Percentiles rank a stretch among this genome's conserved stretches.
These are phyloP conservation scores for Pyrocephalus nanus DNA, from an alignment of 2,797 vertebrate species.

Conservation along the genomic window DNA sequence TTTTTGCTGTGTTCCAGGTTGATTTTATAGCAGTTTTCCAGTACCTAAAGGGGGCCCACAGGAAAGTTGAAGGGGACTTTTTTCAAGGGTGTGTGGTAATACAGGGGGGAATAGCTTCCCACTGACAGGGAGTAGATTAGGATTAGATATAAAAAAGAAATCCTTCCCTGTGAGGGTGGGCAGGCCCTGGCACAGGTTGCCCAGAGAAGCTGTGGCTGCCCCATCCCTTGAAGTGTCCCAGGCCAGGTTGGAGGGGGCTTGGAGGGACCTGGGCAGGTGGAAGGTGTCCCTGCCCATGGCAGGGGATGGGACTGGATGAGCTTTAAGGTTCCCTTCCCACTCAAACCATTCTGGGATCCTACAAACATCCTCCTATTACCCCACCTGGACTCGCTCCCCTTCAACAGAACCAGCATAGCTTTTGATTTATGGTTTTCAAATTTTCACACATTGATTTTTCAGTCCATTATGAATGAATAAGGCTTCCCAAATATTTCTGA, in stretches of 20 bases:
- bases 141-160: neutral
- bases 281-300: neutral
- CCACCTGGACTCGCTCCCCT: neutral
- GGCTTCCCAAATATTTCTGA: neutral
- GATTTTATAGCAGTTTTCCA: neutral
- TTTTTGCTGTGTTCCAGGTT: neutral
- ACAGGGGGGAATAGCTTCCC: neutral
- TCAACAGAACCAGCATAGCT: neutral
- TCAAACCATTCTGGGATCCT: neutral
- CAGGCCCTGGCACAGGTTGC: neutral
- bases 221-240: neutral
- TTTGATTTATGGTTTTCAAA: neutral
- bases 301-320: accelerated
- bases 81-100: no score
- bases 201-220: neutral
- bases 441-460: neutral
- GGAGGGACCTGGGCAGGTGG: neutral
- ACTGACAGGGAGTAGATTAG: neutral
- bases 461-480: neutral
- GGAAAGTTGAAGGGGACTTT: neutral
- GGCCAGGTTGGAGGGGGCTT: neutral
- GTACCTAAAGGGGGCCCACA: neutral
- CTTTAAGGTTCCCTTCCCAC: neutral
- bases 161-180: accelerated
- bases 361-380: neutral